These are phyloP conservation scores for Apamea sordens DNA, from an alignment of 2,888 invertebrate genomes.

Conservation along the genomic window DNA sequence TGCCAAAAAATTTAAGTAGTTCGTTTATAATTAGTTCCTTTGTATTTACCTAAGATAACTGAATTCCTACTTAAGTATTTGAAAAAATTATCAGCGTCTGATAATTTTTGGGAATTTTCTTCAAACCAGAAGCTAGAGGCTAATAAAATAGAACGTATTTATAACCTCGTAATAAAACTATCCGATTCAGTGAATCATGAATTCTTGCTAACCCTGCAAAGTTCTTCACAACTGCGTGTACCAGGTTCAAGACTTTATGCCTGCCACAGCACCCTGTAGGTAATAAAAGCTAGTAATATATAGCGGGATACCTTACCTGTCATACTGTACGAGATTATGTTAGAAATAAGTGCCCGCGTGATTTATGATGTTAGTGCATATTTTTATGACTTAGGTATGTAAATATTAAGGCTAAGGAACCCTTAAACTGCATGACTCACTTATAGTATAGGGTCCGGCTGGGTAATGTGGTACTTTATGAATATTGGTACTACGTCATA, in stretches of 20 bases:
- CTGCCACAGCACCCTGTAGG: constrained; percentile 41
- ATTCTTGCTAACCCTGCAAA: constrained; percentile 22
- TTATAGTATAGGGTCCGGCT: background rate
- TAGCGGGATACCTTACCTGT: constrained; percentile 39
- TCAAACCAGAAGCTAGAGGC: background rate
- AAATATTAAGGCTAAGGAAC: constrained; percentile 4
- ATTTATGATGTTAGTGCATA: constrained; percentile 44
- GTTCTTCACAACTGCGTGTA: constrained; percentile 24
- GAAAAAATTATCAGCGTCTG: background rate
- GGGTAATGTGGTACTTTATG: constrained; percentile 4
- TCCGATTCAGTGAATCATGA: background rate
- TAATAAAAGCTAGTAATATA: constrained; percentile 46
- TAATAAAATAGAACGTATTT: background rate
- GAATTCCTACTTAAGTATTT: background rate
- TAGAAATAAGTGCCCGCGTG: constrained; percentile 47
- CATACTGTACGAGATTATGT: constrained; percentile 36
- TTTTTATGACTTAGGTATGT: constrained; percentile 31
- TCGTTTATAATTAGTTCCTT: background rate
- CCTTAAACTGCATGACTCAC: background rate
- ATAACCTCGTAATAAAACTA: background rate
- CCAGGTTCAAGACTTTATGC: constrained; percentile 23
- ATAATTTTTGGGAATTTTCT: background rate
- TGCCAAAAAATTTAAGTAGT: too few relatives aligned
- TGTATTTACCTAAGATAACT: too few relatives aligned
- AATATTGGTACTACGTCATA: background rate